Conservation (phyloP, 2,113 vertebrate genomes). For the Microcebus ravelobensis region DNA sequence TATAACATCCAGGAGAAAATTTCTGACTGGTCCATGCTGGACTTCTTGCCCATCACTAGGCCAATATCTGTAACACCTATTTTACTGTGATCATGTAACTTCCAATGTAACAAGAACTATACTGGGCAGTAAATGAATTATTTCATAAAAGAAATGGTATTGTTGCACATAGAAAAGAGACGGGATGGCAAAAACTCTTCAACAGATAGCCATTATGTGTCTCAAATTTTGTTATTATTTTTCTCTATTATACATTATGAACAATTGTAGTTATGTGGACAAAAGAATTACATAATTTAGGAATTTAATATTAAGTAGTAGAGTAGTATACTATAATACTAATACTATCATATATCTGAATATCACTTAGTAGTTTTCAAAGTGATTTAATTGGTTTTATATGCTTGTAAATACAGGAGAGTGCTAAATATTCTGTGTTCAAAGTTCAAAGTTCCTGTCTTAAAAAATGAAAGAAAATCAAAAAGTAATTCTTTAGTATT, state of each 20-base stretch:
- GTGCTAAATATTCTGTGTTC: not conserved
- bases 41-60: not conserved
- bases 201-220: not conserved
- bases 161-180: not conserved
- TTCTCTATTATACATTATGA: not conserved
- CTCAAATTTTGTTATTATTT: not conserved
- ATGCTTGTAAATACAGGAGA: not conserved
- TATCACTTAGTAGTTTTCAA: not conserved
- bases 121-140: not conserved
- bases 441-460: not conserved
- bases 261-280: not conserved
- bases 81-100: not conserved
- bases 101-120: not conserved
- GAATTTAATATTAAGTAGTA: not conserved
- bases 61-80: not conserved
- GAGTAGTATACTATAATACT: not conserved
- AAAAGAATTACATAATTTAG: not conserved
- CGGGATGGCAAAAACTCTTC: not conserved
- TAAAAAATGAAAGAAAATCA: not conserved
- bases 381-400: not conserved
- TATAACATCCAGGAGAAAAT: not conserved
- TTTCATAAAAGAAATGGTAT: not conserved
- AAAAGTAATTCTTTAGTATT: not conserved
- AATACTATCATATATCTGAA: not conserved
- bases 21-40: too few relatives aligned